A percentile compares a stretch with the other conserved stretches of the same genome.
phyloP scores from a whole-genome alignment of 2,888 invertebrate species.

The Tanypteryx hageni region DNA sequence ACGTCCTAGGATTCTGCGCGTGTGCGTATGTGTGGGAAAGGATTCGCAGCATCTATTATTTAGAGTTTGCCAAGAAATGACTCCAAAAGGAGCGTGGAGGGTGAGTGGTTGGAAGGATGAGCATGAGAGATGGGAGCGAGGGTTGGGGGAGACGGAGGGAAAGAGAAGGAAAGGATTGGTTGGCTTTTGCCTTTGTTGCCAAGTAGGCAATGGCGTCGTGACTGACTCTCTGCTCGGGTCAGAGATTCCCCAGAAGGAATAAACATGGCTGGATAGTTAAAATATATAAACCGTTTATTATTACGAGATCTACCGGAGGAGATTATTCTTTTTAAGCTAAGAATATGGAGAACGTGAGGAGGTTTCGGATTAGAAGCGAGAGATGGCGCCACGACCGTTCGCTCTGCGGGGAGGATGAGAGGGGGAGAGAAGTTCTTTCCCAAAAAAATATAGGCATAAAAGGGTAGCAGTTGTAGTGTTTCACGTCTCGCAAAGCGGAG shows the following conservation, averaged over 20 bases:
- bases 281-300: slow-evolving; percentile 58
- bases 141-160: neutral
- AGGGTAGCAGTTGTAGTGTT: neutral
- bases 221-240: neutral
- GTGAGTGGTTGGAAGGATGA: neutral
- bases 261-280: slow-evolving; percentile 38
- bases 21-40: slow-evolving; percentile 37
- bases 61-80: slow-evolving; percentile 47
- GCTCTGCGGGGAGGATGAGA: neutral
- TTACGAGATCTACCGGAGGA: neutral
- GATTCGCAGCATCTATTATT: slow-evolving; percentile 30
- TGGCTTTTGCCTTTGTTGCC: slow-evolving; percentile 22
- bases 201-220: slow-evolving; percentile 47
- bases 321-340: slow-evolving; percentile 20
- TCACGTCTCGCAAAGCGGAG: slow-evolving; percentile 14
- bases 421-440: neutral
- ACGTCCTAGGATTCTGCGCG: neutral
- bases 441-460: neutral
- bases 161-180: neutral
- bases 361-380: slow-evolving; percentile 27
- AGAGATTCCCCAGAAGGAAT: neutral
- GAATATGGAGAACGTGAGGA: slow-evolving; percentile 1
- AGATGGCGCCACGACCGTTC: slow-evolving; percentile 27
- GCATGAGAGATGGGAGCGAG: neutral
- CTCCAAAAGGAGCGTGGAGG: slow-evolving; percentile 41